phyloP scores from a whole-genome alignment of 2,797 vertebrate genomes.

The Choloepus didactylus region DNA sequence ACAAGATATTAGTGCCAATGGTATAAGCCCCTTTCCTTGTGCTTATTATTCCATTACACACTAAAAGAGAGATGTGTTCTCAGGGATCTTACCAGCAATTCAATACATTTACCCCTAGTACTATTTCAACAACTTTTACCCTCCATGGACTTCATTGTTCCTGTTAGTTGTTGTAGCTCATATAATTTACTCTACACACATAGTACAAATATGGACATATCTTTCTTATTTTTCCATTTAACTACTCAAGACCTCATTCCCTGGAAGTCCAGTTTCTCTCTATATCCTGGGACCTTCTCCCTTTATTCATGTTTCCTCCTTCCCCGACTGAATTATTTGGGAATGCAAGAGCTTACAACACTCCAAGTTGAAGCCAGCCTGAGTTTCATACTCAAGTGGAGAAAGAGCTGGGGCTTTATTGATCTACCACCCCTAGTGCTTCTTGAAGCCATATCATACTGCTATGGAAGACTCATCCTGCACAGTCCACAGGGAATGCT shows the following conservation, averaged over 20 bases:
- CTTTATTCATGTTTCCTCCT: neutral
- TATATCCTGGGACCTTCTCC: neutral
- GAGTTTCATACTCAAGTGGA: neutral
- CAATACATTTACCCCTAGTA: neutral
- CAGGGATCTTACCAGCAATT: neutral
- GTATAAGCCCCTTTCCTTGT: neutral
- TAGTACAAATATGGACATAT: neutral
- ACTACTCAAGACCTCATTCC: neutral
- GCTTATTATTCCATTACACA: neutral
- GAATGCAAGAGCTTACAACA: neutral
- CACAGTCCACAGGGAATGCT: neutral
- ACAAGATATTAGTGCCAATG: neutral
- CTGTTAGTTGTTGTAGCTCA: conserved; percentile 6
- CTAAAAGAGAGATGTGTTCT: neutral
- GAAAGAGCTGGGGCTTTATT: neutral
- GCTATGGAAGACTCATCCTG: neutral
- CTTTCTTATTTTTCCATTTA: conserved; percentile 35
- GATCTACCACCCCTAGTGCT: neutral
- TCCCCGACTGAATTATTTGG: neutral
- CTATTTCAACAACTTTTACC: neutral
- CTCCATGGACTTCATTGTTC: conserved; percentile 4
- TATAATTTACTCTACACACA: neutral
- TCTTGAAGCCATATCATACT: conserved; percentile 3
- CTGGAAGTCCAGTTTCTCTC: neutral
- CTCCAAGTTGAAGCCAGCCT: neutral